Conservation (phyloP, 2,113 vertebrate species). For the Serinus canaria region DNA sequence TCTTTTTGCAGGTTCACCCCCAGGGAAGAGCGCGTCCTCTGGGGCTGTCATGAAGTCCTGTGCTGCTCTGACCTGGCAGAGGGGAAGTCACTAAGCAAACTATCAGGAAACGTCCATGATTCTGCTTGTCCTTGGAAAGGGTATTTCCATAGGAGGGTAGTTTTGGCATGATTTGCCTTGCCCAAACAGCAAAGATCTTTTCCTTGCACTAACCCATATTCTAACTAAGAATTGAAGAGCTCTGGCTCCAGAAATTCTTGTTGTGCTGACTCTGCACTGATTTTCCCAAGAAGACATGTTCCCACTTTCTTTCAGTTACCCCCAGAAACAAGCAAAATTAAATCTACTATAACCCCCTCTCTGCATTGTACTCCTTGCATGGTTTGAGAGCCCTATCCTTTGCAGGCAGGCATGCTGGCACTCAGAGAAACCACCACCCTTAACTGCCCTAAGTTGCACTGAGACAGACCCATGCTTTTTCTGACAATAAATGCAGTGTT, state of each 20-base stretch:
- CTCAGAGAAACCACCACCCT: not conserved
- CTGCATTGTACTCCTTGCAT: not conserved
- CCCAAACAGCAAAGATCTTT: not conserved
- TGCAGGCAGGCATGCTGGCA: not conserved
- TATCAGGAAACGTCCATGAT: not conserved
- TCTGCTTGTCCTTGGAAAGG: not conserved
- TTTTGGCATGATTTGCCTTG: not conserved
- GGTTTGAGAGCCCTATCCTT: not conserved
- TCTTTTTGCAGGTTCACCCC: not conserved
- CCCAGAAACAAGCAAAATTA: not conserved
- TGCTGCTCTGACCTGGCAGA: not conserved
- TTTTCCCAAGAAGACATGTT: not conserved
- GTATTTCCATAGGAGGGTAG: not conserved
- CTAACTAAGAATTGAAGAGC: not conserved
- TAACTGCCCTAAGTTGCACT: not conserved
- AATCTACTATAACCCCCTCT: fast-evolving
- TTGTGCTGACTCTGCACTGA: not conserved
- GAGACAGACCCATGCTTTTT: not conserved
- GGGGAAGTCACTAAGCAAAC: not conserved
- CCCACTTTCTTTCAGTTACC: not conserved
- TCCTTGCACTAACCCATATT: not conserved
- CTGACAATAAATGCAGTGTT: not conserved
- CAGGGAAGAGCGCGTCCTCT: fast-evolving
- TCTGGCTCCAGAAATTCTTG: not conserved
- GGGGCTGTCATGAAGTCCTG: not conserved